Percentiles rank a stretch among this genome's conserved stretches.
These are phyloP conservation scores for Pristionchus exspectatus DNA, from an alignment of 2,888 invertebrate genomes.

Conservation along the genomic window DNA sequence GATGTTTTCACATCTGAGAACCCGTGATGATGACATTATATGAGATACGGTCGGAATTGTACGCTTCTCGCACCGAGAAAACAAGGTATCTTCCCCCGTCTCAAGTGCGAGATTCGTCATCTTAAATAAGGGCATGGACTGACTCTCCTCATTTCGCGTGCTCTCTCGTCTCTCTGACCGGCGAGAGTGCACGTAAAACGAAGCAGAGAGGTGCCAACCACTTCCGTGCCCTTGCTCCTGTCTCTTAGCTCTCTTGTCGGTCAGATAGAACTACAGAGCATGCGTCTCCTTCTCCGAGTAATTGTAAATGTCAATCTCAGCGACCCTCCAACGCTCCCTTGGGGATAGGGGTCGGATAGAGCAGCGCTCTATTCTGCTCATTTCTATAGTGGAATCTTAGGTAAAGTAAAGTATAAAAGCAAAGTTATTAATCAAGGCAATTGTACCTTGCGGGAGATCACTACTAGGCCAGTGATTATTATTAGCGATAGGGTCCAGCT, in stretches of 20 bases:
- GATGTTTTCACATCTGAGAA: no score
- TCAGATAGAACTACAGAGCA: neutral
- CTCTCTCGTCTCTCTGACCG: neutral
- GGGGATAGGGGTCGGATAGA: neutral
- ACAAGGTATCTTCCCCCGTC: neutral
- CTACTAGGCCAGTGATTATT: no score
- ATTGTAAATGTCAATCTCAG: slow-evolving; percentile 49
- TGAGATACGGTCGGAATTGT: no score
- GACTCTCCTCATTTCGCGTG: neutral
- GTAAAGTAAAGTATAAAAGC: no score
- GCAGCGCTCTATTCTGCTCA: neutral
- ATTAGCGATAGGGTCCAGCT: no score
- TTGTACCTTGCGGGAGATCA: no score
- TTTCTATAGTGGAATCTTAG: no score
- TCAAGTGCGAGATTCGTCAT: slow-evolving; percentile 1
- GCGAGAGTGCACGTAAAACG: neutral
- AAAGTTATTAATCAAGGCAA: no score
- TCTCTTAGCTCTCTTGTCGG: neutral
- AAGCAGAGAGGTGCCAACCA: no score
- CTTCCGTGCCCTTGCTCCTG: neutral
- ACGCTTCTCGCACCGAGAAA: no score
- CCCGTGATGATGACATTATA: no score
- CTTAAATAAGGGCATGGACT: neutral
- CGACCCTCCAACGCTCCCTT: neutral
- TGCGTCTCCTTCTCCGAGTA: neutral